Evolutionary conservation across 2,797 vertebrate species (phyloP), one percentile per base, ranked within the genome.

Genomic region (Leontocebus nigricollis): DNA sequence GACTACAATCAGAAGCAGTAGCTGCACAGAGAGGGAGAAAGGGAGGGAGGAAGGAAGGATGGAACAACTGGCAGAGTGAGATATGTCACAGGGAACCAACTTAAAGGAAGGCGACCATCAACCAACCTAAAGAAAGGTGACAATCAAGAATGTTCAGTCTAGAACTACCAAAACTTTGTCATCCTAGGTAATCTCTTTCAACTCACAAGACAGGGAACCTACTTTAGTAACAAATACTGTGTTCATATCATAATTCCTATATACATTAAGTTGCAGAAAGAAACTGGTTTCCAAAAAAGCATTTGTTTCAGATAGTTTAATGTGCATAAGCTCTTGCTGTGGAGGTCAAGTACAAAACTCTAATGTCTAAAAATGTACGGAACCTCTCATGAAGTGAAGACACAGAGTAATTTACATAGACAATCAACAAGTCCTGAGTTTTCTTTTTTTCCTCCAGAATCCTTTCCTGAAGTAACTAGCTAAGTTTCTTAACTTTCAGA

Each of bases 401-500:
- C 57, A 44, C 14, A n/a, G 19, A 90, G 17, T 76, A 48, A 88
- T 33, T 76, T 86, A 88, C 27, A 87, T 4, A 75, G 46, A 39
- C 7, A 92, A 81, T 22, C 52, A 96, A 15, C 15, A 82, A 76
- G 55, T 88, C 61, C 17, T 46, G 52, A 79, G 73, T 50, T 75
- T 94, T 77, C 87, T 52, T 67, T 64, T 67, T 67, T n/a, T n/a
- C 2, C 33, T 17, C 64, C 33, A 33, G 64, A 67, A n/a, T 67
- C 33, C 7, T n/a, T n/a, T 67, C 64, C 64, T 67, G 64, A 67
- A 67, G 64, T 67, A 90, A 59, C 9, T 30, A 57, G 24, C 17
- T 41, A 41, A 79, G 73, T 64, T 75, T 94, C 86, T 93, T 52
- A 83, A 81, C 20, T 93, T 94, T 8, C 50, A 93, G n/a, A 76